phyloP scores from a whole-genome alignment of 2,113 vertebrate genomes.

The Chionomys nivalis region DNA sequence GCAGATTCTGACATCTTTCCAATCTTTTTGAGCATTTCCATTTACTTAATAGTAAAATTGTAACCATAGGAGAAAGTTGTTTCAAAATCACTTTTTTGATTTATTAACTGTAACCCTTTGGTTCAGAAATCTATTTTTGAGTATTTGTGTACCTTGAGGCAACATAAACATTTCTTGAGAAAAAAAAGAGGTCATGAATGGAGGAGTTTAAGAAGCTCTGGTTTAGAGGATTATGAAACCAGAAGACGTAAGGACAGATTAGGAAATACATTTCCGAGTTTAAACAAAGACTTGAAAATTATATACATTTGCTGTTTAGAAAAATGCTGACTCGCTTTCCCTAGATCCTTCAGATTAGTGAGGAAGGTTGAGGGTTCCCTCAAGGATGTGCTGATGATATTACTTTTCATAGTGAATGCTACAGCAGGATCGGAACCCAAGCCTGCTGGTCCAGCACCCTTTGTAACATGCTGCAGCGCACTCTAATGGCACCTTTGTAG shows the following conservation, averaged over 20 bases:
- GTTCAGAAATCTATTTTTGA: neutral
- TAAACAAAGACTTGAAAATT: conserved; percentile 5
- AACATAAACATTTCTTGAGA: neutral
- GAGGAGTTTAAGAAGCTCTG: neutral
- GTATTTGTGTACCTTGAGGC: neutral
- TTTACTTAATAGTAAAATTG: neutral
- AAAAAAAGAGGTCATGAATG: neutral
- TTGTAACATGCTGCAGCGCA: neutral
- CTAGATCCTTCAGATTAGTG: neutral
- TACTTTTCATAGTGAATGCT: neutral
- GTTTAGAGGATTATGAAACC: neutral
- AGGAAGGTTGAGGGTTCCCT: neutral
- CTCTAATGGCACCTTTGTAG: neutral
- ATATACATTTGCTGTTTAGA: neutral
- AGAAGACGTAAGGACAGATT: neutral
- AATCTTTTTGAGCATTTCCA: neutral
- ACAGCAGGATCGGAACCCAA: neutral
- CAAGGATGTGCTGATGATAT: neutral
- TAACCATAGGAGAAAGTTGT: neutral
- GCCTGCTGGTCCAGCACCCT: neutral
- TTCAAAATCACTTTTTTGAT: neutral
- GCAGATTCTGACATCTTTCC: neutral
- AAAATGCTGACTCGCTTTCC: neutral
- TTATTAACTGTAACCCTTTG: neutral
- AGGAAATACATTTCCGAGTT: conserved; percentile 3